Evolutionary conservation across 2,888 invertebrate genomes (phyloP).

Genomic region (Atrina japonica): DNA sequence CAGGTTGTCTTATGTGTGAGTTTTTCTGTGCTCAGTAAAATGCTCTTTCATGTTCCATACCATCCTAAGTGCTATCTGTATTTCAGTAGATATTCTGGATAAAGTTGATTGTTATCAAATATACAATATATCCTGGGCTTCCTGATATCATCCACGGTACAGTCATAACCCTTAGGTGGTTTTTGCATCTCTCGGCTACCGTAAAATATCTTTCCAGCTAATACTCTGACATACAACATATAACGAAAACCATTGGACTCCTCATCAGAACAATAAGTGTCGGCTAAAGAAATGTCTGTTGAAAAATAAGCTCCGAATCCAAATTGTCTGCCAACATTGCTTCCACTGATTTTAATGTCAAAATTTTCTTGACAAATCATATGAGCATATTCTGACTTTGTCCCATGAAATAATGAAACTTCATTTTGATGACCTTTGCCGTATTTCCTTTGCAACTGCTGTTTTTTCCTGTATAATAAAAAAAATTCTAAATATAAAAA

Average conservation of each 20-base stretch:
- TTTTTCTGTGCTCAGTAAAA: too few relatives aligned
- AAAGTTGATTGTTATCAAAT: constrained; percentile 26
- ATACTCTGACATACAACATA: constrained; percentile 6
- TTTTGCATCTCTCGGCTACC: constrained; percentile 9
- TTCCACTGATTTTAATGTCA: constrained; percentile 18
- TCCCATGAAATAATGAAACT: constrained; percentile 19
- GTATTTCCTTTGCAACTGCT: constrained; percentile 5
- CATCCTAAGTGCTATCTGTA: background rate
- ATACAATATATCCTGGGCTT: constrained; percentile 24
- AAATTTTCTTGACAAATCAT: constrained; percentile 28
- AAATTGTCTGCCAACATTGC: constrained; percentile 12
- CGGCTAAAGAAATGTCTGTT: background rate
- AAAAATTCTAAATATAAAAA: background rate
- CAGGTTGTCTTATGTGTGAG: too few relatives aligned
- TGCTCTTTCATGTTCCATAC: too few relatives aligned
- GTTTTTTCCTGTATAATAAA: constrained; percentile 12
- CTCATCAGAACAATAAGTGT: constrained; percentile 18
- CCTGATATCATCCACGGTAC: constrained; percentile 2
- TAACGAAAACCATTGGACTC: constrained; percentile 10
- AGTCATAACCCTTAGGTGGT: constrained; percentile 17
- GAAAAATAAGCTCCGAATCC: constrained; percentile 25
- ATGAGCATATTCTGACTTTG: constrained; percentile 7
- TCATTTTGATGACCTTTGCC: constrained; percentile 27
- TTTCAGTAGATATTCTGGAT: constrained; percentile 30
- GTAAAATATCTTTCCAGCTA: constrained; percentile 11